These are phyloP conservation scores for Perognathus longimembris DNA, from an alignment of 2,113 vertebrate species.

Conservation along the genomic window DNA sequence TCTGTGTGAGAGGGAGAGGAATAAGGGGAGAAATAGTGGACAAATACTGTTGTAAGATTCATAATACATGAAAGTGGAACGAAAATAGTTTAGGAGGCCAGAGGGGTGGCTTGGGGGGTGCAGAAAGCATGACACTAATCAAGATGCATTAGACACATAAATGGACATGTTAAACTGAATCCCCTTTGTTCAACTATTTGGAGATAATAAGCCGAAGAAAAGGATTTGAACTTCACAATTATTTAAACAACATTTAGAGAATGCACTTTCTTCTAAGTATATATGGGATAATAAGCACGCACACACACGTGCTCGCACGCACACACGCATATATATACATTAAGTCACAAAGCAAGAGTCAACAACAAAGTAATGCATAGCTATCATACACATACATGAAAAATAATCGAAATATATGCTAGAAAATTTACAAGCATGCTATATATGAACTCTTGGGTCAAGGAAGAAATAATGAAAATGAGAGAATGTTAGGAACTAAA, in stretches of 20 bases:
- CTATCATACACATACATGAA: not conserved
- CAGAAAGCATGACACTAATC: too few relatives aligned
- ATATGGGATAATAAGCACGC: not conserved
- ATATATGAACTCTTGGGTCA: not conserved
- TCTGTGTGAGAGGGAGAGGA: too few relatives aligned
- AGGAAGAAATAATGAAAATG: slow-evolving; percentile 21
- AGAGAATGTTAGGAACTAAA: slow-evolving; percentile 18
- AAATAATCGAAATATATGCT: not conserved
- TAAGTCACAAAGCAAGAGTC: slow-evolving; percentile 1
- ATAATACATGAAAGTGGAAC: too few relatives aligned
- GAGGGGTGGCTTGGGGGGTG: too few relatives aligned
- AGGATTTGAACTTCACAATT: not conserved
- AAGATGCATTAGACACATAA: too few relatives aligned
- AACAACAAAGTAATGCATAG: not conserved
- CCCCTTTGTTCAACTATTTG: too few relatives aligned
- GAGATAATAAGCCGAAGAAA: not conserved
- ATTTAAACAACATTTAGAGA: not conserved
- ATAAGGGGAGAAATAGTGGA: too few relatives aligned
- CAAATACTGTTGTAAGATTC: too few relatives aligned
- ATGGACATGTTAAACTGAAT: too few relatives aligned
- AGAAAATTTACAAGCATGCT: not conserved
- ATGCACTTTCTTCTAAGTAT: not conserved
- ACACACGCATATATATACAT: not conserved
- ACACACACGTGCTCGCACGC: not conserved
- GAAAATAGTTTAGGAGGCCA: too few relatives aligned